Evolutionary conservation across 1,140 invertebrate genomes (phyloP).

Genomic region (Diorhabda sublineata): DNA sequence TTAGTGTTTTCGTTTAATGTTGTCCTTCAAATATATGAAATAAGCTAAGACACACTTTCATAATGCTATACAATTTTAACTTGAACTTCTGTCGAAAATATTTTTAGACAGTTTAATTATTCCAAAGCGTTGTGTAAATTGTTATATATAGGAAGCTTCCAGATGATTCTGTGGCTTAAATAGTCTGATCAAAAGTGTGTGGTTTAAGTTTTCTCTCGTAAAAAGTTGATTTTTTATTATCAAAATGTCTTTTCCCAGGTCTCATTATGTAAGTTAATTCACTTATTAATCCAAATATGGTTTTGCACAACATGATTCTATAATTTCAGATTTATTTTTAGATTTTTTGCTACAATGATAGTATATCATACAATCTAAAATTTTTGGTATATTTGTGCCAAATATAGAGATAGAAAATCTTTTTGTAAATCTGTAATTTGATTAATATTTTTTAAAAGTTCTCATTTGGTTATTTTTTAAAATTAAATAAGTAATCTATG

Average conservation of each 20-base stretch:
- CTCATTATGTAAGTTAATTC: background rate
- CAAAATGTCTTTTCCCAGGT: background rate
- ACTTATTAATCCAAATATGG: constrained; percentile 1
- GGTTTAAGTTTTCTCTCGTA: background rate
- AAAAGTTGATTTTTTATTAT: background rate
- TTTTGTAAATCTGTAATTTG: too few relatives aligned
- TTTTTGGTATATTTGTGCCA: too few relatives aligned
- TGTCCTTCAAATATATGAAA: background rate
- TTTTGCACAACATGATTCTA: background rate
- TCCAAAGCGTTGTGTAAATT: constrained; percentile 2
- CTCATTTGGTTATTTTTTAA: too few relatives aligned
- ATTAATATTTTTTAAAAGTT: too few relatives aligned
- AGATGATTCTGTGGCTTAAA: background rate
- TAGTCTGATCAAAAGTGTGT: background rate
- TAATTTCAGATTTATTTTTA: constrained; percentile 3
- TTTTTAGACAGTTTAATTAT: background rate
- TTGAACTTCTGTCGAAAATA: background rate
- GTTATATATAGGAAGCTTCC: background rate
- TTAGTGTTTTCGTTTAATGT: background rate
- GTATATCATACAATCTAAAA: too few relatives aligned
- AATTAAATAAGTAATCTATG: too few relatives aligned
- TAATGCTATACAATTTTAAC: constrained; percentile 3
- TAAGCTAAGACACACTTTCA: constrained; percentile 1
- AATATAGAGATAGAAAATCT: too few relatives aligned
- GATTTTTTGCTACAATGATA: background rate